These are phyloP conservation scores for Apamea sordens DNA, from an alignment of 2,888 invertebrate species.

Conservation along the genomic window DNA sequence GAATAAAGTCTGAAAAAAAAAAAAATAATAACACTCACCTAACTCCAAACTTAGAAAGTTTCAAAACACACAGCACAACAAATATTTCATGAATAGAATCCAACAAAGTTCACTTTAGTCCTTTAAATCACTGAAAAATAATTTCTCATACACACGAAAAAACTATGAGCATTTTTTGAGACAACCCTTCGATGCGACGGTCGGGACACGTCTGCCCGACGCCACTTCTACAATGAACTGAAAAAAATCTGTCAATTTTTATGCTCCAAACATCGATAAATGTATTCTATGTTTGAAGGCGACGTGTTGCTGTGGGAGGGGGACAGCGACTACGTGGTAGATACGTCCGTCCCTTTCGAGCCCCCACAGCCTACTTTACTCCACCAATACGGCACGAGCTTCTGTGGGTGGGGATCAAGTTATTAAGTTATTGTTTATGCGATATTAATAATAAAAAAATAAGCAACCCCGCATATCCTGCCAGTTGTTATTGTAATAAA, in stretches of 20 bases:
- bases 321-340: slow-evolving; percentile 68
- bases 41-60: slow-evolving; percentile 62
- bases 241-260: slow-evolving; percentile 91
- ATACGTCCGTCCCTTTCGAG: slow-evolving; percentile 80
- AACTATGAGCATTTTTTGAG: slow-evolving; percentile 73
- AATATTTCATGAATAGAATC: slow-evolving; percentile 66
- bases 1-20: slow-evolving; percentile 14
- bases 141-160: slow-evolving; percentile 69
- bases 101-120: slow-evolving; percentile 74
- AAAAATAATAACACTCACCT: slow-evolving; percentile 67
- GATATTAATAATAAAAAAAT: slow-evolving; percentile 89
- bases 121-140: slow-evolving; percentile 64
- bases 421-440: slow-evolving; percentile 90
- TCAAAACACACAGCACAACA: slow-evolving; percentile 74
- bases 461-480: slow-evolving; percentile 77
- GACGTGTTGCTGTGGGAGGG: slow-evolving; percentile 84
- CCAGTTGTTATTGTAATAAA: slow-evolving; percentile 82
- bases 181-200: slow-evolving; percentile 80
- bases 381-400: slow-evolving; percentile 86
- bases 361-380: slow-evolving; percentile 88
- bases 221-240: slow-evolving; percentile 86
- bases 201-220: slow-evolving; percentile 75
- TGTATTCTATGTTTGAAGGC: slow-evolving; percentile 88
- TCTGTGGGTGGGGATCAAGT: slow-evolving; percentile 86
- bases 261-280: slow-evolving; percentile 90